Percentiles rank a stretch among this genome's conserved stretches.
These are phyloP conservation scores for Fregata magnificens DNA, from an alignment of 2,113 vertebrate species.

Conservation along the genomic window DNA sequence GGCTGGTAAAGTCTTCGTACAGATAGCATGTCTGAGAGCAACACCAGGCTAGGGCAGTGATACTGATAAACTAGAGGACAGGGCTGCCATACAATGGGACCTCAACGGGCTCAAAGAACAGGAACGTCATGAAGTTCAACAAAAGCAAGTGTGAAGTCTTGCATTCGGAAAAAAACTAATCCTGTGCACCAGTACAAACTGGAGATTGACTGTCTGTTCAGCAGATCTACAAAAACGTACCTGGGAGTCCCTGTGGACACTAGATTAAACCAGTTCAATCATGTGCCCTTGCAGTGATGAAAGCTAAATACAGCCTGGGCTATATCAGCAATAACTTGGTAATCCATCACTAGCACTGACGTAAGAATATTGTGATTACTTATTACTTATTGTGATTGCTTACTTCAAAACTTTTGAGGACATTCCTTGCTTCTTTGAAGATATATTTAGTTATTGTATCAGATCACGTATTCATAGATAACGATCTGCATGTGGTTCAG, in stretches of 20 bases:
- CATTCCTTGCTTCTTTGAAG: not conserved
- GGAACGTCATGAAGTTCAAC: not conserved
- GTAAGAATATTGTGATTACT: not conserved
- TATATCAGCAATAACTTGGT: not conserved
- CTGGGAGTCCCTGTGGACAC: not conserved
- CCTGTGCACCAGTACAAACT: not conserved
- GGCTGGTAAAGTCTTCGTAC: not conserved
- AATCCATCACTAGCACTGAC: not conserved
- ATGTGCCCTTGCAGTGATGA: not conserved
- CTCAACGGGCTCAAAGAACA: not conserved
- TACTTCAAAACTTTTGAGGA: not conserved
- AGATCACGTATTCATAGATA: not conserved
- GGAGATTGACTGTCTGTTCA: not conserved
- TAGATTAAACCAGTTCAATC: not conserved
- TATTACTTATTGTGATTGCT: not conserved
- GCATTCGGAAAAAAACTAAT: not conserved
- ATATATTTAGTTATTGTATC: not conserved
- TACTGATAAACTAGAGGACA: not conserved
- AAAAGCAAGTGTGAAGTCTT: not conserved
- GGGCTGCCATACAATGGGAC: not conserved
- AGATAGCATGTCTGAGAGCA: not conserved
- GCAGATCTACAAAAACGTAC: not conserved
- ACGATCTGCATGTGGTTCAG: conserved; percentile 20
- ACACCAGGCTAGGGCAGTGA: not conserved
- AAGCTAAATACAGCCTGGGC: not conserved